Evolutionary conservation across 2,888 invertebrate genomes (phyloP).

Genomic region (Heliconius aoede): DNA sequence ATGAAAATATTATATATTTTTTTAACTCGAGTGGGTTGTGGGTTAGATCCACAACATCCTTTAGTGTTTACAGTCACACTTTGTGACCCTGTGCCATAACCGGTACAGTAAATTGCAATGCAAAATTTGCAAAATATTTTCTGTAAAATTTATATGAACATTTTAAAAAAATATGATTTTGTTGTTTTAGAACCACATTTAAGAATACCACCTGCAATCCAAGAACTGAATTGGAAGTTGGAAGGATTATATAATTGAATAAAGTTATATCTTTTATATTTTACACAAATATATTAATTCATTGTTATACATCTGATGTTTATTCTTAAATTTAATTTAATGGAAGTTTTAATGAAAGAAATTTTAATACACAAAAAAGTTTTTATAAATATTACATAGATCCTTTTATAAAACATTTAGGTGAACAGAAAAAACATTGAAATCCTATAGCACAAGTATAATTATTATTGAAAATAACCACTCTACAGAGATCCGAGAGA

Average conservation of each 20-base stretch:
- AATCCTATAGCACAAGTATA: slow-evolving; percentile 73
- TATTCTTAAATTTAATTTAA: background rate
- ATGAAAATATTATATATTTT: background rate
- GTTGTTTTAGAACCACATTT: slow-evolving; percentile 84
- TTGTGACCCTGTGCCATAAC: background rate
- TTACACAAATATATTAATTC: background rate
- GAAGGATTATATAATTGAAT: slow-evolving; percentile 36
- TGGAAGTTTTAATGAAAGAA: background rate
- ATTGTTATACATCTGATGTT: background rate
- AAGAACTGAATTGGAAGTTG: slow-evolving; percentile 84
- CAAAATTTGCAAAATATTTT: too few relatives aligned
- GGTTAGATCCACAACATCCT: background rate
- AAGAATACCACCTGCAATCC: slow-evolving; percentile 84
- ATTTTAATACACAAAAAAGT: background rate
- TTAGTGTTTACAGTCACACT: background rate
- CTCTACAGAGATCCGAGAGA: slow-evolving; percentile 70
- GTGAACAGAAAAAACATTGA: slow-evolving; percentile 86
- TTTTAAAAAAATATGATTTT: slow-evolving; percentile 1
- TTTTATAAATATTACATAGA: background rate
- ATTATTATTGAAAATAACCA: slow-evolving; percentile 67
- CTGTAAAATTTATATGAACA: too few relatives aligned
- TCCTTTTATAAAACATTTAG: slow-evolving; percentile 69
- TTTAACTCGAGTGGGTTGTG: background rate
- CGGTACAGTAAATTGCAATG: too few relatives aligned
- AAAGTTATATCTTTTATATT: slow-evolving; percentile 7